Percentiles rank a stretch among this genome's conserved stretches.
phyloP scores from a whole-genome alignment of 2,113 vertebrate species.

The Uria aalge region DNA sequence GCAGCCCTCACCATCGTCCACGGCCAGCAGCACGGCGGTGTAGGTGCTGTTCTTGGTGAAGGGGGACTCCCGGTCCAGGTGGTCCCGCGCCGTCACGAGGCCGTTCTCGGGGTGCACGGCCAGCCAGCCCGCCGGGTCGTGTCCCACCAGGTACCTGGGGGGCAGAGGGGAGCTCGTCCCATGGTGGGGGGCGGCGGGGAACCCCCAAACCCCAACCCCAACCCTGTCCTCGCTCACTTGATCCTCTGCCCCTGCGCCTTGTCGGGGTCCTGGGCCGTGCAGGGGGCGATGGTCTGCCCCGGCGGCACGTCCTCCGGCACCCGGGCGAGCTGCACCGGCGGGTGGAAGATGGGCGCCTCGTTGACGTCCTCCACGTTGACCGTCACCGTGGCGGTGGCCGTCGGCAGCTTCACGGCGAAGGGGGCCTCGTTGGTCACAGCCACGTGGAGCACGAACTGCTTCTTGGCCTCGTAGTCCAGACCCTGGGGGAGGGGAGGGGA shows the following conservation, averaged over 20 bases:
- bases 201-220: too few species aligned
- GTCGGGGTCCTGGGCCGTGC: slow-evolving; percentile 85
- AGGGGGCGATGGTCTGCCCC: slow-evolving; percentile 48
- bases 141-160: slow-evolving; percentile 79
- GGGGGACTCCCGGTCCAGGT: slow-evolving; percentile 82
- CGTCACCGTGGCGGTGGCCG: slow-evolving; percentile 80
- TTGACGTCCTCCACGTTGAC: slow-evolving; percentile 84
- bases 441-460: slow-evolving; percentile 74
- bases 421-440: slow-evolving; percentile 79
- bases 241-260: slow-evolving; percentile 76
- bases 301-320: slow-evolving; percentile 67
- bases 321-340: slow-evolving; percentile 6
- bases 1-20: slow-evolving; percentile 79
- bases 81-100: slow-evolving; percentile 61
- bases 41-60: slow-evolving; percentile 80
- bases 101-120: slow-evolving; percentile 71
- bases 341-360: slow-evolving; percentile 77
- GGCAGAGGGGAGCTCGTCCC: neutral
- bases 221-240: slow-evolving; percentile 62
- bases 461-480: slow-evolving; percentile 84
- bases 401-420: slow-evolving; percentile 67
- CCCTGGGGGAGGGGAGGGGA: slow-evolving; percentile 57
- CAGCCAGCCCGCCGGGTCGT: slow-evolving; percentile 82
- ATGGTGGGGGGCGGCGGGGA: rapidly evolving
- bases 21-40: slow-evolving; percentile 72